A percentile compares a stretch with the other conserved stretches of the same genome.
phyloP scores from a whole-genome alignment of 2,113 vertebrate genomes.

The Larimichthys crocea region DNA sequence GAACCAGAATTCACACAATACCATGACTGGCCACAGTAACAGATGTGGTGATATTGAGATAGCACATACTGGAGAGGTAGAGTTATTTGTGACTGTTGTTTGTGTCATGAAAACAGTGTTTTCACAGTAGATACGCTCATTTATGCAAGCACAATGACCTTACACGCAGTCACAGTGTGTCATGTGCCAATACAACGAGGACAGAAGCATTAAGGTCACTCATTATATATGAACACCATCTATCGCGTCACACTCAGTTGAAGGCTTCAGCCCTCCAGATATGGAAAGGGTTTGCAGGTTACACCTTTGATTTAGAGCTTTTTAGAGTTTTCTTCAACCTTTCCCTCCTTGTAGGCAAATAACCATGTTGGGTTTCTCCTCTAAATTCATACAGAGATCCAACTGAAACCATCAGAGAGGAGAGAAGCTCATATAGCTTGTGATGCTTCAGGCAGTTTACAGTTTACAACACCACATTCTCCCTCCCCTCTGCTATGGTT shows the following conservation, averaged over 20 bases:
- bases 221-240: slow-evolving; percentile 20
- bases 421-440: slow-evolving; percentile 6
- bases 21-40: slow-evolving; percentile 50
- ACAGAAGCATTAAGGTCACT: slow-evolving; percentile 54
- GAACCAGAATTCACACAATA: slow-evolving; percentile 63
- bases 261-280: slow-evolving; percentile 14
- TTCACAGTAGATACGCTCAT: neutral
- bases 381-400: neutral
- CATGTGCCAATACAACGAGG: slow-evolving; percentile 34
- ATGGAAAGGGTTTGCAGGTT: slow-evolving; percentile 1
- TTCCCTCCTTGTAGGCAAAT: neutral
- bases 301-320: slow-evolving; percentile 36
- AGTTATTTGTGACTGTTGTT: slow-evolving; percentile 5
- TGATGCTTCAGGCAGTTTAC: slow-evolving; percentile 14
- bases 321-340: slow-evolving; percentile 5
- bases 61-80: slow-evolving; percentile 31
- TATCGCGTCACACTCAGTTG: slow-evolving; percentile 1
- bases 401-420: slow-evolving; percentile 2
- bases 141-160: neutral
- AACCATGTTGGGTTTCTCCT: neutral
- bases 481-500: neutral
- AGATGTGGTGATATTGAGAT: slow-evolving; percentile 66
- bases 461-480: slow-evolving; percentile 34
- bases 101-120: slow-evolving; percentile 4
- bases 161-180: slow-evolving; percentile 26